Conservation (phyloP, 2,888 invertebrate species). For the Drosophila suboccidentalis region DNA sequence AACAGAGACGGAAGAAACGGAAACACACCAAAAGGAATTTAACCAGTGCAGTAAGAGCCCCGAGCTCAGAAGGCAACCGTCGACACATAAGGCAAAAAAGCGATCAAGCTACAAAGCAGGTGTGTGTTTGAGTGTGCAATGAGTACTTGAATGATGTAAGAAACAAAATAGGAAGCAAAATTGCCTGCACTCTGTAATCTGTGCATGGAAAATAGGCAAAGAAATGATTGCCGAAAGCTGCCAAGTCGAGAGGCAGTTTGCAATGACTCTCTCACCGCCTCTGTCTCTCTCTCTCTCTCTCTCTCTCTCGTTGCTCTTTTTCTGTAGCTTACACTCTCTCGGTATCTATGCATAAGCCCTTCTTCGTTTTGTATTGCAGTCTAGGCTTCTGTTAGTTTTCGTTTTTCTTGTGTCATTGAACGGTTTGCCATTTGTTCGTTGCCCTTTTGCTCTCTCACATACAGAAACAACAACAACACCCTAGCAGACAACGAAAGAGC, state of each 20-base stretch:
- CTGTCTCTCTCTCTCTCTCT: constrained; percentile 1
- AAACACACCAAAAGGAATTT: constrained; percentile 31
- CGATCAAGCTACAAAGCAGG: constrained; percentile 48
- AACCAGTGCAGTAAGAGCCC: constrained; percentile 38
- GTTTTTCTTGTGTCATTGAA: constrained; percentile 24
- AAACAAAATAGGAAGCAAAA: constrained; percentile 41
- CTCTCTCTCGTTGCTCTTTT: constrained; percentile 6
- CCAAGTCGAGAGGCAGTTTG: constrained; percentile 13
- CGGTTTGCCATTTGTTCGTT: constrained; percentile 31
- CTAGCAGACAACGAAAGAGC: background rate
- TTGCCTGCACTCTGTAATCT: constrained; percentile 31
- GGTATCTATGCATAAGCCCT: constrained; percentile 1
- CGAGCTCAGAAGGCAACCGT: constrained; percentile 40
- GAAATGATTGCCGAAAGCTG: constrained; percentile 32
- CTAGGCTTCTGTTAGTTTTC: constrained; percentile 32
- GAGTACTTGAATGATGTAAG: constrained; percentile 35
- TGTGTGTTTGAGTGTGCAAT: constrained; percentile 35
- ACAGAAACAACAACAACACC: background rate
- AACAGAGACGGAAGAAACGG: constrained; percentile 26
- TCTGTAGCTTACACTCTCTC: background rate
- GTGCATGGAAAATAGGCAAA: constrained; percentile 37
- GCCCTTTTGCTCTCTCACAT: constrained; percentile 21
- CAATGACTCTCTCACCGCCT: background rate
- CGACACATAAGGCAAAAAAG: constrained; percentile 20
- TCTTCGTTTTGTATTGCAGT: constrained; percentile 9